These are phyloP conservation scores for Cassiopea xamachana DNA, from an alignment of 30 jellyfish, hydroid and myxozoan species.

Conservation along the genomic window DNA sequence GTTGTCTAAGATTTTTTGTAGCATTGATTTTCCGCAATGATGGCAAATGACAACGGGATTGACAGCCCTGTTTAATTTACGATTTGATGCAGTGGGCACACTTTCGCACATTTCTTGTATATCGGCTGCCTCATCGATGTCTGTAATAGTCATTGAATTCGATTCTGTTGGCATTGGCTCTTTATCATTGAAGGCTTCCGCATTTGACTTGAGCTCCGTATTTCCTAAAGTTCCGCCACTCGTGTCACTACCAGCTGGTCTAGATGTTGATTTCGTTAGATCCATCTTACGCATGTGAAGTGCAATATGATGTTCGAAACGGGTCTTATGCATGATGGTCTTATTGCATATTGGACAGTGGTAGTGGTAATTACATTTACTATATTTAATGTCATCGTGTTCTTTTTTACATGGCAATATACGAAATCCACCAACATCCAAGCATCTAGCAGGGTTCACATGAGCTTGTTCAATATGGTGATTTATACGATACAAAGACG, in stretches of 20 bases:
- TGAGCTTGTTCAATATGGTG: neutral
- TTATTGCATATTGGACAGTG: slow-evolving; percentile 4
- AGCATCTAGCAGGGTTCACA: neutral
- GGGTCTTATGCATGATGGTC: neutral
- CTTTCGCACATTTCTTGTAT: neutral
- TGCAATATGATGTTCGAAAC: neutral
- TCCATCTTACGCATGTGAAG: neutral
- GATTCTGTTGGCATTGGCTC: neutral
- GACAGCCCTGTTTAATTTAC: neutral
- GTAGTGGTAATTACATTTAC: neutral
- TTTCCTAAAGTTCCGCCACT: no score
- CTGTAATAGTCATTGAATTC: neutral
- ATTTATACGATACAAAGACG: neutral
- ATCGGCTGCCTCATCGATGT: neutral
- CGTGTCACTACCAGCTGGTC: neutral
- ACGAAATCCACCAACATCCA: neutral
- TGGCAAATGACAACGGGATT: slow-evolving; percentile 4
- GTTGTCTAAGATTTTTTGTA: slow-evolving; percentile 1
- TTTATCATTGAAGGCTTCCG: neutral
- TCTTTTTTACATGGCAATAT: slow-evolving; percentile 3
- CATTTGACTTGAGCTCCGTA: no score
- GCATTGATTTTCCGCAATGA: neutral
- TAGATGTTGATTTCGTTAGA: neutral
- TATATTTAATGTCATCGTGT: neutral
- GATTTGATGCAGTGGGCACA: neutral